Base-by-base conservation (phyloP, 2,797 vertebrate genomes). In the Acridotheres tristis region DNA sequence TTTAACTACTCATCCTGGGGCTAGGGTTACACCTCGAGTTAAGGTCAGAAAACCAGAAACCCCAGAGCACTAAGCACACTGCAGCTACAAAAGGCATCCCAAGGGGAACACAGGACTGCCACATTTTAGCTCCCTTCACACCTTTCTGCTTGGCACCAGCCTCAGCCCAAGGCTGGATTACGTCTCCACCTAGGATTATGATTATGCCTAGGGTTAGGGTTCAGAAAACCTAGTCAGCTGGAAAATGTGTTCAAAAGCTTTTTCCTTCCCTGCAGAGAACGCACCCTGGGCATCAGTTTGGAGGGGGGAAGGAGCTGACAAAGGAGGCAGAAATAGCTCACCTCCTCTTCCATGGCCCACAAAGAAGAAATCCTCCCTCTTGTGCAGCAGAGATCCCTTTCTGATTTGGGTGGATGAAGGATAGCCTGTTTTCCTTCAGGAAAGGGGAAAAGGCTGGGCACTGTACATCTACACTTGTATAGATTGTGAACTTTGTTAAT, bases 351-450 rank as follows among this genome's bases (percentile, higher is more conserved):
- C 20, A 40, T 3, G 10, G 21, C 38, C n/a, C 19, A n/a, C 43
- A 34, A 34, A 77, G 23, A 68, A 75, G 29, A 65, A 63, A 77
- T 16, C 17, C 21, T 71, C 45, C 14, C 10, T 17, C 4, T 45
- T 30, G 23, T 40, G 25, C 25, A 26, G 8, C 38, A 58, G 57
- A 76, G 36, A 68, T 30, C 10, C 9, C 8, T 67, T 61, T 23
- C n/a, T 71, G 22, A 29, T 18, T 25, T 13, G 5, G 3, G 18
- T 67, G 29, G 57, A 59, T 54, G 58, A 58, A 30, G 4, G 38
- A 58, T 16, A 86, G 30, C 1, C 16, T 0, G 0, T 47, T 34
- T 20, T 13, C 8, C 19, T 30, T 53, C 0, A 2, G 25, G 11
- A 36, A 81, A 54, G 40, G 10, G 7, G 14, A 34, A 58, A 74